Percentiles rank a stretch among this genome's conserved stretches.
phyloP scores from a whole-genome alignment of 2,797 vertebrate species.

The Sarcoramphus papa region DNA sequence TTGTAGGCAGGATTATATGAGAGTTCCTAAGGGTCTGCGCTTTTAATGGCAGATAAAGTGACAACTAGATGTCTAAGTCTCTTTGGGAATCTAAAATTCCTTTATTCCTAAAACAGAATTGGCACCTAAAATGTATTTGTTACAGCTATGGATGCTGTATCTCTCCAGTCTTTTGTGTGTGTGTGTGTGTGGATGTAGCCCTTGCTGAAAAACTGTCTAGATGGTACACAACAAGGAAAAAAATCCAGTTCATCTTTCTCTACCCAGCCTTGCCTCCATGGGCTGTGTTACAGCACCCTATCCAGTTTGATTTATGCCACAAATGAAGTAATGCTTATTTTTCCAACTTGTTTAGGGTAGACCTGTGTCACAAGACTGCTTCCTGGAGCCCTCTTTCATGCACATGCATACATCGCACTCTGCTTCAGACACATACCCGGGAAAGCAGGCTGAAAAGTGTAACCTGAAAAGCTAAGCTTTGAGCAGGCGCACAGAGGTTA shows the following conservation, averaged over 20 bases:
- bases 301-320: background rate
- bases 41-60: background rate
- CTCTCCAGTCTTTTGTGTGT: background rate
- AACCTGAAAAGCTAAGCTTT: background rate
- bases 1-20: background rate
- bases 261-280: background rate
- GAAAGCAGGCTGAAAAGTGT: background rate
- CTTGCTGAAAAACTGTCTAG: background rate
- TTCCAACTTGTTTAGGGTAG: background rate
- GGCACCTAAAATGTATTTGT: background rate
- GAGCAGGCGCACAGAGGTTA: background rate
- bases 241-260: background rate
- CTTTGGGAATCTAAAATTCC: background rate
- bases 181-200: background rate
- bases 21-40: background rate
- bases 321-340: background rate
- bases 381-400: background rate
- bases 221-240: background rate
- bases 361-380: background rate
- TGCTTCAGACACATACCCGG: accelerated
- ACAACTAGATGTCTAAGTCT: background rate
- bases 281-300: background rate
- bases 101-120: background rate
- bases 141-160: background rate
- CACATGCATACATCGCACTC: background rate